Evolutionary conservation across 2,113 vertebrate species (phyloP), one percentile per base, ranked within the genome.

Genomic region (Oncorhynchus tshawytscha): DNA sequence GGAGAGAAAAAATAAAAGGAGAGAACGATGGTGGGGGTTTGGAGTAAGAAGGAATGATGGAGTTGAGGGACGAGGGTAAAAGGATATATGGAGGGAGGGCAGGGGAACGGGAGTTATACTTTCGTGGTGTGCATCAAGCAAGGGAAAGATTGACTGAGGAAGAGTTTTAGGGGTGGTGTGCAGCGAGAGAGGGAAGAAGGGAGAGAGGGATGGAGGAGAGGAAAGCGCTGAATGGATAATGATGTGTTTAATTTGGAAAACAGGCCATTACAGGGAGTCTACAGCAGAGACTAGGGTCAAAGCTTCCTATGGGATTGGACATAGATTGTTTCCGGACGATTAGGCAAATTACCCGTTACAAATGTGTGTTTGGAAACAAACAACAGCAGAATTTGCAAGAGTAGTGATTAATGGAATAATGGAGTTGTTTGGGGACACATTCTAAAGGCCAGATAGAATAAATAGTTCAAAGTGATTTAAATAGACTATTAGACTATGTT

Each of bases 321-420:
- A 68, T 62, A 78, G 74, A 84, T 78, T 79, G 80, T 84, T 85
- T 82, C 81, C 20, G 68, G 82, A 74, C 74, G 72, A 88, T 88
- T 86, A 87, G 54, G 87, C 82, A 85, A 82, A 88, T 86, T 71
- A 60, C 75, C 39, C 72, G 69, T 73, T 76, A 83, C 85, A 85
- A 88, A 87, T 84, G 86, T 82, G 74, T 83, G 74, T 83, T 84
- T 80, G 82, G 77, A 77, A 87, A 83, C 80, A 83, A 87, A 85
- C 70, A 86, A n/a, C 83, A 80, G 74, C 65, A 64, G 72, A 70
- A 73, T 80, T 78, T 82, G 12, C 12, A 54, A 9, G 39, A 45
- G 39, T 18, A 18, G 51, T 54, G 51, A 29, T 25, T 65, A 25
- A 65, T 65, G 22, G 77, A 81, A 74, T 82, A 82, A 89, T 85